A percentile compares a stretch with the other conserved stretches of the same genome.
These are phyloP conservation scores for Peromyscus nudipes DNA, from an alignment of 2,797 vertebrate species.

Conservation along the genomic window DNA sequence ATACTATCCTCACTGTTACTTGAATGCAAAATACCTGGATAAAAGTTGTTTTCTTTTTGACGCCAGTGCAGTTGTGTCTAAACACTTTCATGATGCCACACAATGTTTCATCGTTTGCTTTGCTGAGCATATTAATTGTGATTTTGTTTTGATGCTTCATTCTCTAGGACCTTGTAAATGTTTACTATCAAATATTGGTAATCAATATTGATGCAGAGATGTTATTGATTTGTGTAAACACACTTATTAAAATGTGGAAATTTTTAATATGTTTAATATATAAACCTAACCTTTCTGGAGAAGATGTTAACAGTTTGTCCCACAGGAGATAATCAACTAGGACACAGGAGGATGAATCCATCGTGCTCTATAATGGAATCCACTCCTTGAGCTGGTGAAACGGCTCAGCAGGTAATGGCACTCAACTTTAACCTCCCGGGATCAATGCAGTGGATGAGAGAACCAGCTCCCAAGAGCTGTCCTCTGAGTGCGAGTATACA, in stretches of 20 bases:
- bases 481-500: not conserved
- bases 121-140: constrained; percentile 35
- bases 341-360: not conserved
- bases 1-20: constrained; percentile 41
- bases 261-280: not conserved
- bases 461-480: not conserved
- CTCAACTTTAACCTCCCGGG: too few species aligned
- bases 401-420: not conserved
- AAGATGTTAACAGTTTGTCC: not conserved
- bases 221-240: not conserved
- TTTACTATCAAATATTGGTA: constrained; percentile 5
- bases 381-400: not conserved
- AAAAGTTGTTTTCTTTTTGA: constrained; percentile 35
- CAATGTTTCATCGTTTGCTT: not conserved
- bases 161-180: constrained; percentile 10
- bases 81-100: not conserved
- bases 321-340: not conserved
- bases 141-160: constrained; percentile 21
- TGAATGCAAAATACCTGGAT: constrained; percentile 45
- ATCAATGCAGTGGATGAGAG: not conserved
- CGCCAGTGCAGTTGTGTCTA: not conserved
- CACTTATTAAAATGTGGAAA: constrained; percentile 27
- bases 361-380: not conserved
- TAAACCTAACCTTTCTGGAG: not conserved
- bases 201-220: constrained; percentile 30